Conservation (phyloP, 2,888 invertebrate genomes). For the Patella pellucida region DNA sequence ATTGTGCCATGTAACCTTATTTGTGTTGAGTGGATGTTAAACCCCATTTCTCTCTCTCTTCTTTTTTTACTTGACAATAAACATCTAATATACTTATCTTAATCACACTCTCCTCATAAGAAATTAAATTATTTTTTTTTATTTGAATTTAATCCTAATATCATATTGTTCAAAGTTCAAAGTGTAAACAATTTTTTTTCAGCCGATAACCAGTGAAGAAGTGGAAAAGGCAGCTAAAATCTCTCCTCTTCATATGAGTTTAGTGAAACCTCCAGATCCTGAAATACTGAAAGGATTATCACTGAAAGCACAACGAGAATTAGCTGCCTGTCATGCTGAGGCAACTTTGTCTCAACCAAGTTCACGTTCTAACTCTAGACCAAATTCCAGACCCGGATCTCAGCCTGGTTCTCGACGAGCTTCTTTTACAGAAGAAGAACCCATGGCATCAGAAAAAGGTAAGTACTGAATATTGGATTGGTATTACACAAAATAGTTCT, state of each 20-base stretch:
- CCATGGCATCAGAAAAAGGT: conserved; percentile 18
- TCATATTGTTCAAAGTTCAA: too few species aligned
- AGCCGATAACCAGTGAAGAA: conserved; percentile 82
- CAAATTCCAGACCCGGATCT: conserved; percentile 34
- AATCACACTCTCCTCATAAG: not conserved
- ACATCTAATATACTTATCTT: not conserved
- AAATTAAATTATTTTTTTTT: conserved; percentile 2
- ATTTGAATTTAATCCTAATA: too few species aligned
- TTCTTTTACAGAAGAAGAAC: conserved; percentile 33
- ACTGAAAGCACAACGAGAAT: conserved; percentile 67
- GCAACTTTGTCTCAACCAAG: conserved; percentile 71
- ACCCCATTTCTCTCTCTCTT: too few species aligned
- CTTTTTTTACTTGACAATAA: too few species aligned
- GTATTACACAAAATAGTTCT: too few species aligned
- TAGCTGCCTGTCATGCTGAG: conserved; percentile 75
- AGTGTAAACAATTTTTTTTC: conserved; percentile 53
- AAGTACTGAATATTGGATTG: too few species aligned
- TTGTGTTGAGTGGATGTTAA: too few species aligned
- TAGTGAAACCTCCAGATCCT: conserved; percentile 71
- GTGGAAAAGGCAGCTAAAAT: conserved; percentile 76
- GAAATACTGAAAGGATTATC: conserved; percentile 63
- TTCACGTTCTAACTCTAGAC: conserved; percentile 38
- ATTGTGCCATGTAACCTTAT: too few species aligned
- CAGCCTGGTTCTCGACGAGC: conserved; percentile 49
- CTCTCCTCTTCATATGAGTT: conserved; percentile 74